Evolutionary conservation across 1,140 invertebrate species (phyloP).

Genomic region (Aphis craccivora): DNA sequence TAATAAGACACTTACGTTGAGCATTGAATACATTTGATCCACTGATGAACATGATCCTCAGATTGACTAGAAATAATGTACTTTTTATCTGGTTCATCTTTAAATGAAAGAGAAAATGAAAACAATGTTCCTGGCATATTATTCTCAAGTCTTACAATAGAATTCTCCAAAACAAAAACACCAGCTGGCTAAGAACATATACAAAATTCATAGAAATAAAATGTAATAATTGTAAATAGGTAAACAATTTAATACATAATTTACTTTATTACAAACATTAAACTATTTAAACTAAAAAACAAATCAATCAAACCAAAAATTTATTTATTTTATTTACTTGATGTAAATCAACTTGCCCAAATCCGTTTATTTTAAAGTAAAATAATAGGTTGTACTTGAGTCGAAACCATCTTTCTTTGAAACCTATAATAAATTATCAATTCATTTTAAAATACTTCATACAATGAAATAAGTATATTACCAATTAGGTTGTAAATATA

Average conservation of each 20-base stretch:
- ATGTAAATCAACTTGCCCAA: conserved; percentile 71
- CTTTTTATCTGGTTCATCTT: conserved; percentile 73
- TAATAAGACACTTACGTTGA: conserved; percentile 63
- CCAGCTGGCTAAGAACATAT: conserved; percentile 68
- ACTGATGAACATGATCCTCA: conserved; percentile 70
- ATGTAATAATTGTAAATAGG: neutral
- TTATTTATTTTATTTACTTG: conserved; percentile 61
- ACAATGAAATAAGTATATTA: too few species aligned
- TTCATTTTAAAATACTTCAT: neutral
- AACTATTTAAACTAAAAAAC: neutral
- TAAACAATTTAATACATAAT: neutral
- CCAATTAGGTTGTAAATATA: neutral
- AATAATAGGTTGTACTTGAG: conserved; percentile 75
- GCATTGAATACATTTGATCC: conserved; percentile 69
- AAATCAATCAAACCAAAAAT: neutral
- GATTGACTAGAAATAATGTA: conserved; percentile 73
- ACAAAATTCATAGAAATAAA: neutral
- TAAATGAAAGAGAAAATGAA: conserved; percentile 73
- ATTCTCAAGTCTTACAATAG: conserved; percentile 71
- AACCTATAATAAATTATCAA: conserved; percentile 65
- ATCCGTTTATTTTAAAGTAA: conserved; percentile 76
- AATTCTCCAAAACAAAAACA: conserved; percentile 75
- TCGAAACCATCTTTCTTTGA: conserved; percentile 78
- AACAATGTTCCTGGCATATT: conserved; percentile 69
- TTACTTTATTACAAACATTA: neutral